Evolutionary conservation across 2,888 invertebrate species (phyloP).

Genomic region (Drosophila atripex): DNA sequence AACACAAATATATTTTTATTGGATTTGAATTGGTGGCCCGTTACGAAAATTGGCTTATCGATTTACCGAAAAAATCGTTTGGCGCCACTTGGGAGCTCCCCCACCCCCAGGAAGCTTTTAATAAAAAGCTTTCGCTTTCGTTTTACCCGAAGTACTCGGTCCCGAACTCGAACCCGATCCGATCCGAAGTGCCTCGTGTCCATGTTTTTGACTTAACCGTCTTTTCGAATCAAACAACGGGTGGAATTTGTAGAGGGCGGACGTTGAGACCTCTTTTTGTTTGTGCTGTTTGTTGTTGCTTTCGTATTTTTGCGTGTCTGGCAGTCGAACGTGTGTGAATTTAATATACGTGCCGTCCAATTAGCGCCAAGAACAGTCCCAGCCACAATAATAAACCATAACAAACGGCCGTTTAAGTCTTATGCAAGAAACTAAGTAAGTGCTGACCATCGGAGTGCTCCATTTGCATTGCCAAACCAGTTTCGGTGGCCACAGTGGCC

Average conservation of each 20-base stretch:
- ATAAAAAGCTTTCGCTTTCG: constrained; percentile 27
- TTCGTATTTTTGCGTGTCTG: constrained; percentile 39
- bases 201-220: background rate
- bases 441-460: constrained; percentile 50
- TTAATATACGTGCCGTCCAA: constrained; percentile 52
- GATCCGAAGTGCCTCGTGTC: constrained; percentile 6
- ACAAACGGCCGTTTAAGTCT: constrained; percentile 48
- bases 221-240: constrained; percentile 26
- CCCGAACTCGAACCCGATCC: background rate
- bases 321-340: constrained; percentile 51
- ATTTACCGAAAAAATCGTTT: background rate
- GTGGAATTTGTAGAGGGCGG: constrained; percentile 25
- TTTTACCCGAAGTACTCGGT: background rate
- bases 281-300: constrained; percentile 37
- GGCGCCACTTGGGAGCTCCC: background rate
- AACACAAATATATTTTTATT: background rate
- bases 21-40: constrained; percentile 13
- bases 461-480: constrained; percentile 57
- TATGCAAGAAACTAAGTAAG: constrained; percentile 51
- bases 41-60: background rate
- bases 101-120: background rate
- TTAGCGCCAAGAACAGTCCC: constrained; percentile 35
- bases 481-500: constrained; percentile 48
- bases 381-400: constrained; percentile 3
- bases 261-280: constrained; percentile 27